Conservation (phyloP, 1,140 invertebrate species). For the Apis mellifera region Amel_HAv3.1 CM009940.2:10540501-10541000, state of each 20-base stretch:
- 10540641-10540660: background rate
- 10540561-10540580: background rate
- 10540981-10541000: background rate
- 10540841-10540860: background rate
- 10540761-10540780: background rate
- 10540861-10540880: slow-evolving; percentile 16
- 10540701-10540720: too few species aligned
- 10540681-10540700: too few species aligned
- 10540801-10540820: too few species aligned
- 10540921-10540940: background rate
- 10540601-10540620: background rate
- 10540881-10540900: background rate
- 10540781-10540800: background rate
- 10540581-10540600: slow-evolving; percentile 34
- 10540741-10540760: background rate
- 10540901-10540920: background rate
- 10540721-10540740: too few species aligned
- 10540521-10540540: slow-evolving; percentile 50
- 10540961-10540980: background rate
- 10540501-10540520: slow-evolving; percentile 51
- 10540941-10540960: background rate
- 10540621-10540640: background rate
- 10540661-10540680: too few species aligned
- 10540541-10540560: background rate
- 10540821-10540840: background rate